Evolutionary conservation across 2,888 invertebrate genomes (phyloP).

Genomic region (Drosophila emarginata): DNA sequence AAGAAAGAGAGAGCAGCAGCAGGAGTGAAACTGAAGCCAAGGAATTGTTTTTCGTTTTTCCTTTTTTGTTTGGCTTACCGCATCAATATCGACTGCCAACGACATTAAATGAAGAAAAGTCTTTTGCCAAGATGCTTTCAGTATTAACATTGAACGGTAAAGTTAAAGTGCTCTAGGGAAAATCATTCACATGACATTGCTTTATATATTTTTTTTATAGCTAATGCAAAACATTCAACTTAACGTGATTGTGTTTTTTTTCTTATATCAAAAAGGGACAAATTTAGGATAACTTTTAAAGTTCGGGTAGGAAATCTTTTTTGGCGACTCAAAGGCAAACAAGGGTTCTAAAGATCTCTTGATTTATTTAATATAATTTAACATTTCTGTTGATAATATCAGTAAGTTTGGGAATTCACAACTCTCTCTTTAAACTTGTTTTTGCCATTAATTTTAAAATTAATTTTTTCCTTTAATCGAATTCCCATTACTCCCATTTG

Average conservation of each 20-base stretch:
- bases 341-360: not conserved
- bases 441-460: too few relatives aligned
- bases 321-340: too few relatives aligned
- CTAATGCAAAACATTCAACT: too few relatives aligned
- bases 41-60: conserved; percentile 14
- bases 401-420: too few relatives aligned
- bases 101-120: conserved; percentile 17
- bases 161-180: not conserved
- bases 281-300: too few relatives aligned
- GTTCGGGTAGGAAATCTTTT: too few relatives aligned
- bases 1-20: not conserved
- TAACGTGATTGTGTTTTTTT: too few relatives aligned
- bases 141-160: conserved; percentile 7
- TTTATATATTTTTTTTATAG: not conserved
- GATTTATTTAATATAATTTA: not conserved
- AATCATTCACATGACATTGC: not conserved
- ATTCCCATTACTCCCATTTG: too few relatives aligned
- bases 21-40: conserved; percentile 14
- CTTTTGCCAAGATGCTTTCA: conserved; percentile 17
- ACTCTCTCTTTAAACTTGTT: too few relatives aligned
- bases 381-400: not conserved
- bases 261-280: too few relatives aligned
- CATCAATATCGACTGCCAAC: conserved; percentile 22
- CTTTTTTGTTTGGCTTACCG: conserved; percentile 33
- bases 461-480: too few relatives aligned